Percentiles rank a stretch among this genome's conserved stretches.
These are phyloP conservation scores for Heptranchias perlo DNA, from an alignment of 2,113 vertebrate species.

Conservation along the genomic window DNA sequence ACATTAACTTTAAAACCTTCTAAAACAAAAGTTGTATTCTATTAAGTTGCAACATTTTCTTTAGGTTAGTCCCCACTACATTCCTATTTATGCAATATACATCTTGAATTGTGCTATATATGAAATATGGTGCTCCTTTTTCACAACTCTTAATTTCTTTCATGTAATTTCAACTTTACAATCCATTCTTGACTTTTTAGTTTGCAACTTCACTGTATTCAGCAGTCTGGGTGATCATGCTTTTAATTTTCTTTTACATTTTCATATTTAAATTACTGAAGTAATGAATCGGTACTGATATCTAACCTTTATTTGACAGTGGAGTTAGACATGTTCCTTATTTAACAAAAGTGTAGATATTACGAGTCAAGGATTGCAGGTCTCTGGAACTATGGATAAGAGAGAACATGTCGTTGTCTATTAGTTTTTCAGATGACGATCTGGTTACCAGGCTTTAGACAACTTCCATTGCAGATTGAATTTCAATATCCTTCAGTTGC, in stretches of 20 bases:
- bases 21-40: background rate
- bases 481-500: background rate
- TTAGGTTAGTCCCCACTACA: background rate
- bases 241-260: background rate
- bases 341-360: background rate
- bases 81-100: background rate
- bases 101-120: background rate
- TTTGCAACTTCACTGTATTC: background rate
- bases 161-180: background rate
- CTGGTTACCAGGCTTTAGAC: background rate
- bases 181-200: background rate
- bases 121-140: background rate
- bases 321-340: background rate
- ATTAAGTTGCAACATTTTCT: background rate
- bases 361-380: background rate
- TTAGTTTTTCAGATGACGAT: no score
- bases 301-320: background rate
- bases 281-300: background rate
- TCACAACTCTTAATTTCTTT: background rate
- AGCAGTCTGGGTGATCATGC: background rate
- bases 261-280: no score
- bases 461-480: background rate
- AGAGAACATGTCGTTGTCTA: background rate
- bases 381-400: background rate
- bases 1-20: background rate